Conservation (phyloP, 1,140 invertebrate genomes). For the Charaxes varanes region DNA sequence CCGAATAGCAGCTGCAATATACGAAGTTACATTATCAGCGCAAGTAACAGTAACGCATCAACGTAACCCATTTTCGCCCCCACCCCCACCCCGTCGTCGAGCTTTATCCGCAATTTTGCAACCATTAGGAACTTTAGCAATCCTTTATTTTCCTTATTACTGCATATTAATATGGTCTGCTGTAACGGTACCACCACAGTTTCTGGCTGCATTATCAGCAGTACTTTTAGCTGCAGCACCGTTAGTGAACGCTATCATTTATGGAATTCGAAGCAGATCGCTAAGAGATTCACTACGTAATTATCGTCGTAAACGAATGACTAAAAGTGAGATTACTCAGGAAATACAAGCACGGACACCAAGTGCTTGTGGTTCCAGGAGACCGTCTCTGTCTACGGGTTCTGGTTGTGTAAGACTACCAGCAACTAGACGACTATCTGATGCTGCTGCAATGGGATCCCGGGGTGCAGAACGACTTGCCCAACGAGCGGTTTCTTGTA, state of each 20-base stretch:
- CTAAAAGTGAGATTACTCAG: slow-evolving; percentile 84
- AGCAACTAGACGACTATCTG: slow-evolving; percentile 78
- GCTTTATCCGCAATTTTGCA: slow-evolving; percentile 82
- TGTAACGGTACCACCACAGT: slow-evolving; percentile 63
- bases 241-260: slow-evolving; percentile 83
- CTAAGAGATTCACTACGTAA: slow-evolving; percentile 83
- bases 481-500: slow-evolving; percentile 63
- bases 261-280: slow-evolving; percentile 84
- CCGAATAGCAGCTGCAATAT: slow-evolving; percentile 88
- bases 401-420: slow-evolving; percentile 78
- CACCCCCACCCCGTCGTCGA: slow-evolving; percentile 76
- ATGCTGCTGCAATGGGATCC: slow-evolving; percentile 76
- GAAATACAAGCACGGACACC: slow-evolving; percentile 87
- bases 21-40: slow-evolving; percentile 87
- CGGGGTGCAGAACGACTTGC: slow-evolving; percentile 56
- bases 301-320: slow-evolving; percentile 87
- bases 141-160: slow-evolving; percentile 85
- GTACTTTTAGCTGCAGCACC: slow-evolving; percentile 80
- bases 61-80: slow-evolving; percentile 81
- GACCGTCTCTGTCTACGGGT: slow-evolving; percentile 80
- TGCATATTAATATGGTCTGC: slow-evolving; percentile 82
- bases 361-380: slow-evolving; percentile 81
- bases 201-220: slow-evolving; percentile 76
- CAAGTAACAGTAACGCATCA: slow-evolving; percentile 90
- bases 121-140: slow-evolving; percentile 80